phyloP scores from a whole-genome alignment of 2,797 vertebrate species.

The Acanthurus lineatus region DNA sequence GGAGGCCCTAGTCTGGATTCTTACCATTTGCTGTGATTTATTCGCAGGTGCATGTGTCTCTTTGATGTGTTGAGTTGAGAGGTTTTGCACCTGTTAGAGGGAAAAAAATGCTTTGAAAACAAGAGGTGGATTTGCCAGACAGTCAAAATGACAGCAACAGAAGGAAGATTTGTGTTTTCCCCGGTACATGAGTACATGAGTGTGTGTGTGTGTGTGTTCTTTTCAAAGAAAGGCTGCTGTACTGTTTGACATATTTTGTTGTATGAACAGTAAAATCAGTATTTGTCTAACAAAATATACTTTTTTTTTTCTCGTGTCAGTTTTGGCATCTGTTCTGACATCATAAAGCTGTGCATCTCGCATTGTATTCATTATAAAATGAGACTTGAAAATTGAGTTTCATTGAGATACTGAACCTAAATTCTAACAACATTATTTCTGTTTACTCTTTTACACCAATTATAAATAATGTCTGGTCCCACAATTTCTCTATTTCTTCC shows the following conservation, averaged over 20 bases:
- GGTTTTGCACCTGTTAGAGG: slow-evolving; percentile 82
- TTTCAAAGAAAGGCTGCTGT: slow-evolving; percentile 42
- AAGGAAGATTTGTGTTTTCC: slow-evolving; percentile 72
- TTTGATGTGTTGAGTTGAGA: slow-evolving; percentile 84
- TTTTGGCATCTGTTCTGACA: slow-evolving; percentile 59
- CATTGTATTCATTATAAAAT: slow-evolving; percentile 90
- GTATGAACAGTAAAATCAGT: slow-evolving; percentile 43
- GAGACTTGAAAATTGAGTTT: slow-evolving; percentile 90
- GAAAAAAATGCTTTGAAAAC: slow-evolving; percentile 79
- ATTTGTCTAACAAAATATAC: slow-evolving; percentile 59
- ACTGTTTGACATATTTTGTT: slow-evolving; percentile 60
- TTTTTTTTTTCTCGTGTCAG: slow-evolving; percentile 28
- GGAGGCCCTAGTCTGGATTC: slow-evolving; percentile 76
- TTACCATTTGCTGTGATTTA: slow-evolving; percentile 82
- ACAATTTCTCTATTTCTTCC: slow-evolving; percentile 13
- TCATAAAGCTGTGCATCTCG: slow-evolving; percentile 82
- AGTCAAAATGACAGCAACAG: slow-evolving; percentile 76
- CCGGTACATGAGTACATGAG: slow-evolving; percentile 78
- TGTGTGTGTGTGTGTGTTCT: slow-evolving; percentile 52
- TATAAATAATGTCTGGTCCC: slow-evolving; percentile 42
- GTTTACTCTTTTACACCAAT: slow-evolving; percentile 68
- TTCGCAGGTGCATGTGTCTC: slow-evolving; percentile 80
- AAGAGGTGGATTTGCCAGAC: slow-evolving; percentile 81
- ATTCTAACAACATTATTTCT: slow-evolving; percentile 80
- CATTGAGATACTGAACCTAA: slow-evolving; percentile 90